Evolutionary conservation across 2,888 invertebrate genomes (phyloP).

Genomic region (Euproctis similis): DNA sequence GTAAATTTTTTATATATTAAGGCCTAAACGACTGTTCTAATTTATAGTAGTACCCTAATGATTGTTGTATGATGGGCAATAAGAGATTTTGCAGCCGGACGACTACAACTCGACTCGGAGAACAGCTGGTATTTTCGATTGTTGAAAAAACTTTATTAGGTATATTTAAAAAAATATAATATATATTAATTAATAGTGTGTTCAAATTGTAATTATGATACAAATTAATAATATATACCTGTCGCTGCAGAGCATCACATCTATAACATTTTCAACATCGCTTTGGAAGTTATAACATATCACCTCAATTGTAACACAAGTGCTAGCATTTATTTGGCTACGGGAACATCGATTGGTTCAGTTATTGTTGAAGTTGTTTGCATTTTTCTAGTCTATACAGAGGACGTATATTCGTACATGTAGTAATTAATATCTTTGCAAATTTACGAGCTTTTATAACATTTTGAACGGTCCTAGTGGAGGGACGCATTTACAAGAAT

Average conservation of each 20-base stretch:
- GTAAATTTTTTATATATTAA: conserved; percentile 65
- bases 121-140: conserved; percentile 38
- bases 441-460: conserved; percentile 34
- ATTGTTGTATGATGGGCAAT: conserved; percentile 53
- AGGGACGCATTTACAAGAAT: conserved; percentile 42
- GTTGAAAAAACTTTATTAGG: conserved; percentile 41
- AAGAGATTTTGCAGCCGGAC: conserved; percentile 37
- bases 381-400: conserved; percentile 71
- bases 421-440: conserved; percentile 36
- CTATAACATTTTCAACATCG: conserved; percentile 28
- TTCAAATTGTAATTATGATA: conserved; percentile 37
- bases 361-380: conserved; percentile 64
- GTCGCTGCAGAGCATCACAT: conserved; percentile 22
- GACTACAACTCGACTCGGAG: conserved; percentile 28
- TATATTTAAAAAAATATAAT: conserved; percentile 28
- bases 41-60: conserved; percentile 57
- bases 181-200: conserved; percentile 53
- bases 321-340: conserved; percentile 39
- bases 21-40: conserved; percentile 74
- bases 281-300: conserved; percentile 57
- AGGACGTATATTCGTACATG: conserved; percentile 38
- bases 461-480: conserved; percentile 25
- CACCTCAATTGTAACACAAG: conserved; percentile 41
- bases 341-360: conserved; percentile 35
- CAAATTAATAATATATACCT: too few relatives aligned